These are phyloP conservation scores for Aporrectodea caliginosa DNA, from an alignment of 1,140 invertebrate species.

Conservation along the genomic window DNA sequence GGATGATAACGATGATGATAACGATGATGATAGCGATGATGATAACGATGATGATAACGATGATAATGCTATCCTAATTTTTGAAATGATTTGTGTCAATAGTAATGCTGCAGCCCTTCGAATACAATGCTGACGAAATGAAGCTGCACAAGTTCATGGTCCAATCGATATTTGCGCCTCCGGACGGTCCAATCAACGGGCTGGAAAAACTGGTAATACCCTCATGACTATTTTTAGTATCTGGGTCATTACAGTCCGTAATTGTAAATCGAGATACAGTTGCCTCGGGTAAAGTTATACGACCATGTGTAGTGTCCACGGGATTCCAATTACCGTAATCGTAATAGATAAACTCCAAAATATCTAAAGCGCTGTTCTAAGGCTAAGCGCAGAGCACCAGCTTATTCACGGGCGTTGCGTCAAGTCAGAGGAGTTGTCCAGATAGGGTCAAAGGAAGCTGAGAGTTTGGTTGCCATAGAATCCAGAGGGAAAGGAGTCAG, in stretches of 20 bases:
- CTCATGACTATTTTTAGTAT: not conserved
- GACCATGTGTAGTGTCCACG: not conserved
- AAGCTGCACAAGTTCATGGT: slow-evolving; percentile 87
- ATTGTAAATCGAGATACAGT: not conserved
- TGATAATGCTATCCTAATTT: slow-evolving; percentile 65
- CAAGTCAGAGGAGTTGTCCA: too few species aligned
- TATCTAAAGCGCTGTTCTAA: not conserved
- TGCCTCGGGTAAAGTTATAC: not conserved
- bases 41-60: slow-evolving; percentile 6
- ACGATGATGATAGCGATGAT: not conserved
- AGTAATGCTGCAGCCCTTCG: slow-evolving; percentile 44
- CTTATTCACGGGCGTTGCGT: not conserved
- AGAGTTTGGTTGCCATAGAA: too few species aligned
- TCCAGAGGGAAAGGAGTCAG: too few species aligned
- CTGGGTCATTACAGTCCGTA: not conserved
- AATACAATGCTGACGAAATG: slow-evolving; percentile 88
- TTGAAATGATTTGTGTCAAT: slow-evolving; percentile 81
- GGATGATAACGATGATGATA: not conserved
- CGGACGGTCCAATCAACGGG: not conserved
- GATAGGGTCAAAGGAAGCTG: too few species aligned
- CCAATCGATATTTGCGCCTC: not conserved
- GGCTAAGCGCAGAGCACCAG: not conserved
- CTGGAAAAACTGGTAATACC: not conserved
- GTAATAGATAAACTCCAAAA: too few species aligned
- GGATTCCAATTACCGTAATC: too few species aligned